These are phyloP conservation scores for Pseudococcus viburni DNA, from an alignment of 2,888 invertebrate species.

Conservation along the genomic window DNA sequence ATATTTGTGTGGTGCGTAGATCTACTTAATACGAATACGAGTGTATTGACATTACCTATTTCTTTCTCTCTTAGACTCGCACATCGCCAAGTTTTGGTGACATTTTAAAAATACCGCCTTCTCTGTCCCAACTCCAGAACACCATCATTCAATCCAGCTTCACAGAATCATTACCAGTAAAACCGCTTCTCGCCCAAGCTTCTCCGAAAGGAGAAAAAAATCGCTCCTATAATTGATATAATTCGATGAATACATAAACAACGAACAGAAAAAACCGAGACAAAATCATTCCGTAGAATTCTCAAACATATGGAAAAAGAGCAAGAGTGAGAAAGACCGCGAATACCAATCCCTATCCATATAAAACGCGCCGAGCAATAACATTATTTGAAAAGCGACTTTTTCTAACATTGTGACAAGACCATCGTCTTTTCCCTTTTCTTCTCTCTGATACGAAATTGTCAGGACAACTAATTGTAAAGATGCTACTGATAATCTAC, in stretches of 20 bases:
- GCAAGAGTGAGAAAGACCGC: not conserved
- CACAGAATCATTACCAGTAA: not conserved
- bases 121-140: not conserved
- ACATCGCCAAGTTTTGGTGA: not conserved
- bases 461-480: slow-evolving; percentile 55
- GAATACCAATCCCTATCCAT: not conserved
- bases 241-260: slow-evolving; percentile 7
- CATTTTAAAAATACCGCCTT: slow-evolving; percentile 8
- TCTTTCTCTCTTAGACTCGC: not conserved
- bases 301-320: not conserved
- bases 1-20: not conserved
- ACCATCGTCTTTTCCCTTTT: not conserved
- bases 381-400: slow-evolving; percentile 31
- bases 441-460: slow-evolving; percentile 5
- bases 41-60: not conserved
- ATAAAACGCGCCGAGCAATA: not conserved
- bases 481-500: slow-evolving; percentile 47
- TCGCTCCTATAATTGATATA: slow-evolving; percentile 36
- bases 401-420: slow-evolving; percentile 48
- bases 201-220: not conserved
- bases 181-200: slow-evolving; percentile 10
- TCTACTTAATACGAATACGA: not conserved
- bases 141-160: not conserved
- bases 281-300: not conserved
- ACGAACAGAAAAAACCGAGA: not conserved